These are phyloP conservation scores for Taeniopygia guttata DNA, from an alignment of 2,797 vertebrate genomes.

Conservation along the genomic window DNA sequence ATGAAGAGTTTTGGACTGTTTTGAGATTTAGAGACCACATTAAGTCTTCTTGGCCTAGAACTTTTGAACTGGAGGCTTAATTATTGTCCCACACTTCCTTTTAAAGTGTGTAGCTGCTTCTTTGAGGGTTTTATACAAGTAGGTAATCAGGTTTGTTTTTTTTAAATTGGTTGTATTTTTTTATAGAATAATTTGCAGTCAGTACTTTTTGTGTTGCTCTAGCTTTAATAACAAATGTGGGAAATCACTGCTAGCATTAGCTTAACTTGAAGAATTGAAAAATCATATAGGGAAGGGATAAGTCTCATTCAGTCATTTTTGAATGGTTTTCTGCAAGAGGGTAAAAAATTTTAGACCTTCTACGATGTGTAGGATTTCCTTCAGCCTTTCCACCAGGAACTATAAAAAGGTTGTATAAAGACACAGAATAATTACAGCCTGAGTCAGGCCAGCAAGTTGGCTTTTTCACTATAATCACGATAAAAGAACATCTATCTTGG, in stretches of 20 bases:
- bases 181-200: not conserved
- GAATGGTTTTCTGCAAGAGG: not conserved
- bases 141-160: not conserved
- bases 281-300: not conserved
- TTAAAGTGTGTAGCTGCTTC: not conserved
- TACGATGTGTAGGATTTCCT: not conserved
- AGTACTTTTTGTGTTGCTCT: too few species aligned
- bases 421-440: constrained; percentile 12
- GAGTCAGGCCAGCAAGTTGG: constrained; percentile 8
- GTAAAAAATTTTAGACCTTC: not conserved
- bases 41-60: not conserved
- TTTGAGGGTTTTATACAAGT: not conserved
- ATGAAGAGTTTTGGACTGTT: not conserved
- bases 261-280: not conserved
- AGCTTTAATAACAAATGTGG: too few species aligned
- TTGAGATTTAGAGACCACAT: not conserved
- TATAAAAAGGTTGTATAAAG: constrained; percentile 19
- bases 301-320: not conserved
- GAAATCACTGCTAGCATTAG: not conserved
- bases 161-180: not conserved
- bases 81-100: not conserved
- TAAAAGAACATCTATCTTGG: constrained; percentile 37
- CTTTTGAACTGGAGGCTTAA: not conserved
- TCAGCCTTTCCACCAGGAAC: constrained; percentile 21
- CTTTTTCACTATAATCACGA: not conserved